Evolutionary conservation across 2,888 invertebrate species (phyloP), one percentile per base, ranked within the genome.

Genomic region (Tetramorium bicarinatum): DNA sequence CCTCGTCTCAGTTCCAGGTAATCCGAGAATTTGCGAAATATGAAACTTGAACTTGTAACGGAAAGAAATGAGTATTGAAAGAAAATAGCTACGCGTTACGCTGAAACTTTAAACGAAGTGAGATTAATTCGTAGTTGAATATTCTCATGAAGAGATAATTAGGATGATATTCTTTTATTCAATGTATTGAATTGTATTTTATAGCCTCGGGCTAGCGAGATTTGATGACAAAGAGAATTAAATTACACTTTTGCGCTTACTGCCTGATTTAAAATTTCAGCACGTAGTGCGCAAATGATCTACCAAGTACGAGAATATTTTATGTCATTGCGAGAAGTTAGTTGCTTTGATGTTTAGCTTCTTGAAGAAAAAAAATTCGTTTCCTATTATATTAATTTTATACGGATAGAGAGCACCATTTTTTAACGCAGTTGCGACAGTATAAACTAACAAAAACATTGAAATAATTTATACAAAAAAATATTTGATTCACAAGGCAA

Each of bases 111-210:
- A 59, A 59, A 74, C 29, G 41, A 74, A 29, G 18, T n/a, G 18
- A 59, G 59, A 74, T 74, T 41, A 56, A 56, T 41, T 49, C 49
- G 7, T 54, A 29, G 56, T 49, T n/a, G 74, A 59, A 29, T 74
- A 59, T 59, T 44, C 29, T 52, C 15, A 21, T 34, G 18, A 41
- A 25, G 38, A 59, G 11, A 59, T 59, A 41, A 41, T 71, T 29
- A 3, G 6, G 15, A n/a, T 74, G 34, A 59, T 44, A 44, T 74
- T 3, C 41, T 3, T 25, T 59, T 59, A 59, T 74, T 59, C 72
- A 21, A 41, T n/a, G 15, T 41, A 72, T 72, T 11, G 25, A 59
- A 59, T 74, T 74, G 56, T 44, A 44, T 59, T 59, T 41, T 74
- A 56, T 56, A 41, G 41, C 56, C 6, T 15, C 11, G n/a, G 13